phyloP scores from a whole-genome alignment of 2,113 vertebrate species.

The Xiphias gladius region DNA sequence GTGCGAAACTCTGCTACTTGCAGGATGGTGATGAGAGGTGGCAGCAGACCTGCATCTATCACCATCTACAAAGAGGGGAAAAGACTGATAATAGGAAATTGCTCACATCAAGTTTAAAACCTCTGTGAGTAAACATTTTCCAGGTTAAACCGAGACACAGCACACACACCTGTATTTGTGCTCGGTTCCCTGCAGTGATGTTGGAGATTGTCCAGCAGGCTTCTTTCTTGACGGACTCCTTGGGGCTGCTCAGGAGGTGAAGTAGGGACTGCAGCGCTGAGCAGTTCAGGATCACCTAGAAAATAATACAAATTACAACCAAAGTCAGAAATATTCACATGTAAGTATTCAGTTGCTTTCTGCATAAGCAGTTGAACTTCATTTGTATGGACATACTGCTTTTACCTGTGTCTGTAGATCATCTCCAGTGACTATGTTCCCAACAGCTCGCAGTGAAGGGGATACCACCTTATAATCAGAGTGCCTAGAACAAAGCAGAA shows the following conservation, averaged over 20 bases:
- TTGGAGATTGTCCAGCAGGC: constrained; percentile 99
- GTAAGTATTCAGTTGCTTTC: background rate
- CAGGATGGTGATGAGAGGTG: constrained; percentile 95
- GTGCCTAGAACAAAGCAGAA: constrained; percentile 87
- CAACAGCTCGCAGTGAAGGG: constrained; percentile 95
- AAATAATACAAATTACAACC: constrained; percentile 7
- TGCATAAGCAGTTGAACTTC: background rate
- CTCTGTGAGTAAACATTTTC: background rate
- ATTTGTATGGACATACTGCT: background rate
- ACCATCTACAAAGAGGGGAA: constrained; percentile 87
- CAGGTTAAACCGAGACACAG: background rate
- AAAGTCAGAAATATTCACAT: background rate
- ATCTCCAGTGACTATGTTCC: constrained; percentile 98
- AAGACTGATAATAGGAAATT: background rate
- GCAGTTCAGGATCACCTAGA: constrained; percentile 97
- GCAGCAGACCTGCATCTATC: constrained; percentile 94
- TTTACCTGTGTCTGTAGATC: constrained; percentile 97
- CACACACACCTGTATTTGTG: constrained; percentile 93
- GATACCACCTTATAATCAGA: constrained; percentile 98
- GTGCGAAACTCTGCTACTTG: constrained; percentile 98
- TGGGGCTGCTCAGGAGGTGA: constrained; percentile 95
- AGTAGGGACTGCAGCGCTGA: constrained; percentile 96
- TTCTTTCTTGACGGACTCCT: constrained; percentile 99
- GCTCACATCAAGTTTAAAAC: background rate
- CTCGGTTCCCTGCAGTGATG: constrained; percentile 97